Evolutionary conservation across 2,797 vertebrate genomes (phyloP), one percentile per base, ranked within the genome.

Genomic region (Artibeus lituratus): DNA sequence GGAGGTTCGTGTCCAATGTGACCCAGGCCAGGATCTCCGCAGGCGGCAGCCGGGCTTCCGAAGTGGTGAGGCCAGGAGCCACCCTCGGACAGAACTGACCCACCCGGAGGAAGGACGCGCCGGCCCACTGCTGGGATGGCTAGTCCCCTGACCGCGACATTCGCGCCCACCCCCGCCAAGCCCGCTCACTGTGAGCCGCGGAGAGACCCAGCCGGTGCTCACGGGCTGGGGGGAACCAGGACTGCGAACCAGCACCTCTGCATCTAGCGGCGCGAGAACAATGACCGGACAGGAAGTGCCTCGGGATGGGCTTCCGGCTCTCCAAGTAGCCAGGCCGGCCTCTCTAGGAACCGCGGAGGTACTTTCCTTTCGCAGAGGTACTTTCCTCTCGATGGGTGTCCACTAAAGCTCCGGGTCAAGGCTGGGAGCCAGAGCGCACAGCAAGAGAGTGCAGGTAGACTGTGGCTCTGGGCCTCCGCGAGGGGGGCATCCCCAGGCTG

Each of bases 201-300:
- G 18, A 14, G 14, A 86, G 2, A 55, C 35, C 10, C 0, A 2
- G 49, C 5, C 0, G 0, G 4, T 19, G 39, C 15, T 16, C 51
- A 0, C 7, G 0, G 3, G 29, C 15, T 42, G 53, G 0, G 29
- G 4, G 42, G 9, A 74, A n/a, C 1, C 19, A 32, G 0, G 4
- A 21, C 5, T 0, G 5, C 26, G 0, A 1, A 2, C n/a, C 0
- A 0, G 1, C 6, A 42, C 47, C 21, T 29, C 72, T 0, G 5
- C 57, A 8, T 26, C 57, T 0, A 11, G 39, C 57, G 65, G 96
- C 42, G 16, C 21, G 53, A 97, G 97, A 97, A 97, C 97, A 97
- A 97, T 95, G 92, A 97, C 77, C 96, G 96, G 96, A 97, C 97
- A 94, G 97, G 97, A 97, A 97, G 95, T 95, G 78, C 78, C 92